Evolutionary conservation across 2,888 invertebrate species (phyloP), one percentile per base, ranked within the genome.

Genomic region (Zaprionus bogoriensis): DNA sequence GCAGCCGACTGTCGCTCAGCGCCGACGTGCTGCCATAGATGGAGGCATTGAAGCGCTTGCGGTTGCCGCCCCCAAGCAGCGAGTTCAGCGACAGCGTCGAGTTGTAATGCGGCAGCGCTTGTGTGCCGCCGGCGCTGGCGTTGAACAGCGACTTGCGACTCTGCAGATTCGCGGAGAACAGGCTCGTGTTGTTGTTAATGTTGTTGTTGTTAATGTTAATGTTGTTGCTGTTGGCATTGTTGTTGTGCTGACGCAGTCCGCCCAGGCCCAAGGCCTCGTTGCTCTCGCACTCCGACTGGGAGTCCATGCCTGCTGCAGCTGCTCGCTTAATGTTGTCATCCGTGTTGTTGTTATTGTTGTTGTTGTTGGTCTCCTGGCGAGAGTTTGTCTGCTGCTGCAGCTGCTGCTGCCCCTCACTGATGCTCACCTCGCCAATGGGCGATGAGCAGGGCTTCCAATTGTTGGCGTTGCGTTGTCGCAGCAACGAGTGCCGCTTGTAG

Each of bases 11-110:
- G 58, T 91, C 91, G 59, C 91, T 91, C 6, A 91, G 48, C 0
- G 91, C 91, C 22, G 91, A 91, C 23, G 89, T 89, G 63, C 91
- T 91, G 27, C 91, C 90, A 73, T 91, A 91, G 2, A 91, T 88
- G 1, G 89, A 90, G 6, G 90, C 87, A 71, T 90, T 91, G 48
- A 91, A 91, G 42, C 89, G 89, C 2, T 82, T 83, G 0, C 90
- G 88, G 27, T 89, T 85, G 65, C 80, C 89, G n/a, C n/a, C n/a
- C n/a, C n/a, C n/a, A n/a, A n/a, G n/a, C 2, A 90, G 59, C 4
- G 91, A 90, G 6, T 87, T 90, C 42, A 91, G 61, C 4, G 90
- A 91, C n/a, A 89, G 74, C 19, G 91, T 90, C 7, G 91, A 91
- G 63, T 89, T 91, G 41, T 90, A 89, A 72, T 67, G 86, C 7